Base-by-base conservation (phyloP, 2,113 vertebrate genomes). In the Ancistrus triradiatus region DNA sequence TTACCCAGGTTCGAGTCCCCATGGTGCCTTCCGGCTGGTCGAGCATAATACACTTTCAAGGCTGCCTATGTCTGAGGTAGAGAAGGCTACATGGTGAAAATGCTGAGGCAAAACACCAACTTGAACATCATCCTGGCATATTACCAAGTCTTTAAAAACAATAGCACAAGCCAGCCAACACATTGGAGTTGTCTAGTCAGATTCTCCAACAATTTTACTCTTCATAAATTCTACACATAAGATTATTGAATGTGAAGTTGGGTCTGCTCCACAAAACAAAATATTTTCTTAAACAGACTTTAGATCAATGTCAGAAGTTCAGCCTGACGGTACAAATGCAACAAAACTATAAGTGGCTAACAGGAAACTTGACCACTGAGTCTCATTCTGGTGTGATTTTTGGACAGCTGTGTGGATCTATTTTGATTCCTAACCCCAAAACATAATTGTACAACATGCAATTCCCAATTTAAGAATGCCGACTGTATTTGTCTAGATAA, bases 211-310 rank as follows among this genome's bases (percentile, higher is more conserved):
- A 80, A 87, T 86, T 87, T 85, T 85, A 81, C 79, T 82, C 83
- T 77, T 75, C 81, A 83, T 86, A 88, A 88, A 89, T 87, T 75
- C 78, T 85, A 76, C 68, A 69, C 70, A 61, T 75, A 75, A 86
- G 79, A 86, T 83, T 85, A 88, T 83, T 80, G 81, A 76, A 84
- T 85, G 74, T 74, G 73, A 79, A 81, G 78, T 68, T 60, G 59
- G 76, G 75, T 84, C 81, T 82, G 82, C 78, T 84, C 78, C 25
- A 71, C 82, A 84, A 84, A 88, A 85, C 81, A 82, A 86, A 84
- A 88, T 86, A 85, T 87, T 86, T 87, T 84, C 78, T 78, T 69
- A 73, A 80, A 72, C 80, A 85, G 80, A 81, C 85, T 80, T 78
- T 82, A 80, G 74, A 85, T 86, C 81, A 84, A 77, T 79, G 78